Evolutionary conservation across 2,113 vertebrate species (phyloP).

Genomic region (Carassius gibelio): DNA sequence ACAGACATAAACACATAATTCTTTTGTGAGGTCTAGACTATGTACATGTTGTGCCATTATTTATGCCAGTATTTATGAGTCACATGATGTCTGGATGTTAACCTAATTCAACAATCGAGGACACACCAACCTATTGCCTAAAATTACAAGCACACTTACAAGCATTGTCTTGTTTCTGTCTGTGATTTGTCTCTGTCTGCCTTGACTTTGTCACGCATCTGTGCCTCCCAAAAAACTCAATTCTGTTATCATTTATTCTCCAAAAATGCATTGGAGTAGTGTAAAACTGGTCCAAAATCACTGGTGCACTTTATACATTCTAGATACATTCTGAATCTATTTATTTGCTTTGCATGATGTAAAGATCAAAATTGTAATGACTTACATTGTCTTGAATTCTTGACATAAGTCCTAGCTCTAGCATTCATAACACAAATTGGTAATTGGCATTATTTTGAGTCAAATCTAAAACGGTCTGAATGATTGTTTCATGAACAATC

Average conservation of each 20-base stretch:
- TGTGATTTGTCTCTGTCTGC: neutral
- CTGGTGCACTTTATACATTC: neutral
- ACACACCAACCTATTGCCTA: constrained; percentile 42
- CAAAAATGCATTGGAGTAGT: neutral
- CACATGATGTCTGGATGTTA: constrained; percentile 53
- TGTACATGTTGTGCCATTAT: neutral
- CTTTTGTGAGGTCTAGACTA: constrained; percentile 14
- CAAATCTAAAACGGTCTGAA: neutral
- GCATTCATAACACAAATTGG: no score
- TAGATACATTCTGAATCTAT: neutral
- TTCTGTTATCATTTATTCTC: neutral
- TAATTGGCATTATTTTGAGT: no score
- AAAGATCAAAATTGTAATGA: neutral
- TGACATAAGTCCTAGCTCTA: neutral
- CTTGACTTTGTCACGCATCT: neutral
- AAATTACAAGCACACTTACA: constrained; percentile 30
- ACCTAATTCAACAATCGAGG: constrained; percentile 37
- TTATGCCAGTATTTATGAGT: constrained; percentile 18
- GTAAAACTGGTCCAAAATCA: neutral
- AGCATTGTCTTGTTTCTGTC: constrained; percentile 16
- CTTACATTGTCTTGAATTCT: neutral
- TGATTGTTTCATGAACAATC: neutral
- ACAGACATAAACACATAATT: constrained; percentile 26
- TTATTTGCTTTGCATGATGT: neutral
- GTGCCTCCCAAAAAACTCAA: neutral